These are phyloP conservation scores for Byasa hedistus DNA, from an alignment of 2,888 invertebrate genomes.

Conservation along the genomic window DNA sequence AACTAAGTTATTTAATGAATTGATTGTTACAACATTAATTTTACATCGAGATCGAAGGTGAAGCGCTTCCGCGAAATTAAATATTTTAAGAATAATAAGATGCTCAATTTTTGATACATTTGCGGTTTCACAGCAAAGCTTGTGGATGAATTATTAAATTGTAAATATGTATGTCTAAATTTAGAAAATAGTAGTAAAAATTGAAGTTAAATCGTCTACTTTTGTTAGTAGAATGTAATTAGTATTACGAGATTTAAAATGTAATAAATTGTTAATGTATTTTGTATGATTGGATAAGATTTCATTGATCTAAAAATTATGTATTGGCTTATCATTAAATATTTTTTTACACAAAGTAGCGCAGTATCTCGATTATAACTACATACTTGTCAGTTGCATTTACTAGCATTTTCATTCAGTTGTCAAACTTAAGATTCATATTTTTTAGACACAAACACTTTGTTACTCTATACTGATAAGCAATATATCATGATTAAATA, in stretches of 20 bases:
- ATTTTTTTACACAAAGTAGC: slow-evolving; percentile 55
- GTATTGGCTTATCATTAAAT: slow-evolving; percentile 68
- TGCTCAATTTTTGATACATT: slow-evolving; percentile 72
- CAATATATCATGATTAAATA: slow-evolving; percentile 77
- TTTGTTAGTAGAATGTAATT: slow-evolving; percentile 73
- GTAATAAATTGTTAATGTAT: slow-evolving; percentile 62
- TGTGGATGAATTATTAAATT: slow-evolving; percentile 61
- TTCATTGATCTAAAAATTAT: slow-evolving; percentile 61
- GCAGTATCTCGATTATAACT: slow-evolving; percentile 65
- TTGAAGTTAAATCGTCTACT: slow-evolving; percentile 63
- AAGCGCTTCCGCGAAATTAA: slow-evolving; percentile 60
- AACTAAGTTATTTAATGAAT: slow-evolving; percentile 76
- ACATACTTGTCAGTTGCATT: slow-evolving; percentile 71
- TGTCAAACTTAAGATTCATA: slow-evolving; percentile 65
- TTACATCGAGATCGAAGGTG: slow-evolving; percentile 50
- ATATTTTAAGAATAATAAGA: slow-evolving; percentile 54
- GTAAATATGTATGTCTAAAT: slow-evolving; percentile 77
- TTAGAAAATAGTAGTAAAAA: slow-evolving; percentile 70
- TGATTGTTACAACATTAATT: slow-evolving; percentile 65
- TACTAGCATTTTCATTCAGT: slow-evolving; percentile 75
- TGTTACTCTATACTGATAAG: slow-evolving; percentile 78
- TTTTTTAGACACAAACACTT: slow-evolving; percentile 65
- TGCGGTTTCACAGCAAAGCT: slow-evolving; percentile 75
- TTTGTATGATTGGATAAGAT: slow-evolving; percentile 68
- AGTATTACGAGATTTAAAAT: slow-evolving; percentile 75